Base-by-base conservation (phyloP, 1,140 invertebrate species). In the Drosophila lacertosa region DNA sequence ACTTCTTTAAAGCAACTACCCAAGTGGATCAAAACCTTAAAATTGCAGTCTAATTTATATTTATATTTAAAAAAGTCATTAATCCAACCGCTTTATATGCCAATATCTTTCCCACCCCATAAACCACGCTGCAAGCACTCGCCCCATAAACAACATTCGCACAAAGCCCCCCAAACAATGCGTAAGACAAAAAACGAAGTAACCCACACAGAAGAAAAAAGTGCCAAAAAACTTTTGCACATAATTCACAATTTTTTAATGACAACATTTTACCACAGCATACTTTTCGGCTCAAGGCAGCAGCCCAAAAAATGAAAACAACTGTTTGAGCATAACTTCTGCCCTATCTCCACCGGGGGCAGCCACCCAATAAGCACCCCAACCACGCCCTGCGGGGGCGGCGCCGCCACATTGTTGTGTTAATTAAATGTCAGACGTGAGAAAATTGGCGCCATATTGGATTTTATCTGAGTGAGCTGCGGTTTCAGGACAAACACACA, bases 401-500 rank as follows among this genome's bases (percentile, higher is more conserved):
- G 45, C 42, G 44, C 50, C 7, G 13, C 39, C 77, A 77, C 82
- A 88, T 86, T 88, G 82, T 88, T 88, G 82, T 88, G 82, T 88
- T 88, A 88, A 88, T 88, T 88, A 88, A 88, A 88, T 88, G 82
- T 88, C 82, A 88, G 77, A 88, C 82, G 82, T 88, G 82, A 88
- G 82, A 88, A 88, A 88, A 88, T 88, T 88, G 82, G 82, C 82
- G 82, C 82, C 82, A 88, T 88, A 88, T 88, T 88, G 82, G 82
- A 88, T 82, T 88, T 88, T 88, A 88, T 88, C 82, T 86, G 81
- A 44, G 51, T 65, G 66, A 64, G 68, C 62, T 64, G 59, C 51
- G 66, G 66, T 69, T 37, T 13, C 33, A 35, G 33, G 11, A 35
- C 33, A 62, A 15, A 50, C 22, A 29, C 9, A 29, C 11, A 26